These are phyloP conservation scores for Phasianus colchicus DNA, from an alignment of 2,113 vertebrate species.

Conservation along the genomic window DNA sequence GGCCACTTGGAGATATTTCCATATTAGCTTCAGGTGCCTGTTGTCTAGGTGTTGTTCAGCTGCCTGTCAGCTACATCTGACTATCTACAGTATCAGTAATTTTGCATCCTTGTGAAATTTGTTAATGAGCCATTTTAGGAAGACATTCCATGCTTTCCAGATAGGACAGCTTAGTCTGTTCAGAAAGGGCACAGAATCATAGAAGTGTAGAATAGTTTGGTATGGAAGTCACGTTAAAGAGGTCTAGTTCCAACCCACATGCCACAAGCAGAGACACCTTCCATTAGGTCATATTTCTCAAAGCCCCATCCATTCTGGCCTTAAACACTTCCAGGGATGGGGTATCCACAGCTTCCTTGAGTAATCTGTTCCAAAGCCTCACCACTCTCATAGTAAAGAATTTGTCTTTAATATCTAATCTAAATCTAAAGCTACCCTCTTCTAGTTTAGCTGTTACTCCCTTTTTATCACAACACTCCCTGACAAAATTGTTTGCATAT, in stretches of 20 bases:
- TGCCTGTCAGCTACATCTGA: not conserved
- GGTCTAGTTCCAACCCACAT: not conserved
- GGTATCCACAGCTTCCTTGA: not conserved
- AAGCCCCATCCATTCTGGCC: not conserved
- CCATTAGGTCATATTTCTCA: not conserved
- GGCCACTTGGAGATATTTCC: not conserved
- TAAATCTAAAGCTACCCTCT: not conserved
- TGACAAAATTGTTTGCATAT: not conserved
- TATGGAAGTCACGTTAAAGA: not conserved
- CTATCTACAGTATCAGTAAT: not conserved
- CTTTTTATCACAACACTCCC: not conserved
- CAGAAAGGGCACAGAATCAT: not conserved
- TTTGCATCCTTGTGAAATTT: slow-evolving; percentile 19
- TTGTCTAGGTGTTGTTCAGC: not conserved
- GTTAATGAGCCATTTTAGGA: slow-evolving; percentile 15
- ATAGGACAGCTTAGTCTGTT: not conserved
- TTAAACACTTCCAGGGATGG: not conserved
- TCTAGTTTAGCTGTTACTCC: not conserved
- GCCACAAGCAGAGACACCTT: not conserved
- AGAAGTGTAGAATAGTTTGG: not conserved
- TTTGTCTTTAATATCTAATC: not conserved
- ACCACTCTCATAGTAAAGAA: not conserved
- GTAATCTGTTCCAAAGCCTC: not conserved
- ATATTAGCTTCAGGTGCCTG: slow-evolving; percentile 1
- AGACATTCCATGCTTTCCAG: not conserved